Conservation (phyloP, 2,888 invertebrate genomes). For the Criorhina ranunculi region DNA sequence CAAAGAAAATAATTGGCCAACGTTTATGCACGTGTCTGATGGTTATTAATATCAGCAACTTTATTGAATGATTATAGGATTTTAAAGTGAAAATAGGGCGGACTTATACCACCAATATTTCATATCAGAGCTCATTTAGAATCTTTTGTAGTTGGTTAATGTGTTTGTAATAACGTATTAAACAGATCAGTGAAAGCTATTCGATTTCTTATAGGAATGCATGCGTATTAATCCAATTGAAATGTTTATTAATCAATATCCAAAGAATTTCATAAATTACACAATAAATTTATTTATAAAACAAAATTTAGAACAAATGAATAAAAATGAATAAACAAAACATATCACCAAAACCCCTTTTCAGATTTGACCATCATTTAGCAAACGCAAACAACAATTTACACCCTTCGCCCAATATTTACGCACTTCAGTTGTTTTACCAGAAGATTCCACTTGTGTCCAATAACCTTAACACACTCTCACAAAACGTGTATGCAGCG, state of each 20-base stretch:
- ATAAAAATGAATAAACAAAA: neutral
- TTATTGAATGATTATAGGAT: constrained; percentile 59
- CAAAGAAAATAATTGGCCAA: constrained; percentile 74
- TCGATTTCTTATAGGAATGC: no score
- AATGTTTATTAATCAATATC: no score
- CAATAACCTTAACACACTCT: constrained; percentile 74
- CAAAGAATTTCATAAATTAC: no score
- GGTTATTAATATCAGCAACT: constrained; percentile 56
- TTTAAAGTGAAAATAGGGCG: constrained; percentile 14
- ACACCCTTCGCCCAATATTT: constrained; percentile 70
- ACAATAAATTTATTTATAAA: no score
- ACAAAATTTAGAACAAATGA: neutral
- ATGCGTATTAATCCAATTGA: no score
- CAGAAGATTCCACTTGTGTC: constrained; percentile 70
- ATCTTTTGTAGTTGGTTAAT: constrained; percentile 14
- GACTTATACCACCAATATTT: constrained; percentile 15
- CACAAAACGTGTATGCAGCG: constrained; percentile 63
- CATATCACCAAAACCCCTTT: constrained; percentile 6
- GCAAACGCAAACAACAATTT: constrained; percentile 61
- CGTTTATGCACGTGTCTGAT: constrained; percentile 61
- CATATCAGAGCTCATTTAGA: constrained; percentile 17
- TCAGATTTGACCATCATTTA: constrained; percentile 50
- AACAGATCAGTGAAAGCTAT: constrained; percentile 21
- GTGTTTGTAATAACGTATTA: constrained; percentile 11
- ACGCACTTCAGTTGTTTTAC: constrained; percentile 62